Base-by-base conservation (phyloP, 2,113 vertebrate species). In the Myanophis thanlyinensis region DNA sequence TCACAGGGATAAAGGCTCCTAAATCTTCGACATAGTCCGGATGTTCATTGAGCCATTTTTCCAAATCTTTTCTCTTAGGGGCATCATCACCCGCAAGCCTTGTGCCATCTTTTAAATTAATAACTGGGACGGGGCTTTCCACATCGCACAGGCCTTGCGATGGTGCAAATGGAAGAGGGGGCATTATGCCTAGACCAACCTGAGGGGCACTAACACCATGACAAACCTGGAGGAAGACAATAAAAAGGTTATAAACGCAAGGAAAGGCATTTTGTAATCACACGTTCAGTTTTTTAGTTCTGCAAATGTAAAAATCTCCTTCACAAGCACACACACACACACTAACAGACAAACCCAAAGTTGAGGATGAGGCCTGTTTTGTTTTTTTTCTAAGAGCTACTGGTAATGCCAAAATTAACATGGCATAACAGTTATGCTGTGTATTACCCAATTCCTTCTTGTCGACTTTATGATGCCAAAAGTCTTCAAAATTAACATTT, bases 81-180 rank as follows among this genome's bases (percentile, higher is more conserved):
- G 99, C 99, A 93, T 99, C 99, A 47, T 99, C 99, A 25, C 99
- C 99, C 47, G 99, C 99, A 13, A 99, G 98, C 88, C 99, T 98
- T 35, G 99, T 99, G 92, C 99, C 99, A 88, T 99, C 99, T 97
- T 99, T 99, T 10, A 99, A 97, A 96, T 99, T 99, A 97, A 99
- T 99, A 91, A 99, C 99, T 2, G 99, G 98, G 94, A 99, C 99
- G 67, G 98, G 98, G 96, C 97, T 98, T 93, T 99, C 99, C 0
- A 95, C 97, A 94, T 99, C 98, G n/a, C 95, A 94, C 2, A 98
- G 67, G 90, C 96, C 97, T 95, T 97, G 98, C 92, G 96, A 95
- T 62, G 97, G 97, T 11, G 98, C 91, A 95, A 97, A 98, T 46
- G 96, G 91, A 13, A 98, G 93, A 23, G 96, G 92, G 91, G 98